A percentile compares a stretch with the other conserved stretches of the same genome.
These are phyloP conservation scores for Onychostoma macrolepis DNA, from an alignment of 2,113 vertebrate genomes.

Conservation along the genomic window DNA sequence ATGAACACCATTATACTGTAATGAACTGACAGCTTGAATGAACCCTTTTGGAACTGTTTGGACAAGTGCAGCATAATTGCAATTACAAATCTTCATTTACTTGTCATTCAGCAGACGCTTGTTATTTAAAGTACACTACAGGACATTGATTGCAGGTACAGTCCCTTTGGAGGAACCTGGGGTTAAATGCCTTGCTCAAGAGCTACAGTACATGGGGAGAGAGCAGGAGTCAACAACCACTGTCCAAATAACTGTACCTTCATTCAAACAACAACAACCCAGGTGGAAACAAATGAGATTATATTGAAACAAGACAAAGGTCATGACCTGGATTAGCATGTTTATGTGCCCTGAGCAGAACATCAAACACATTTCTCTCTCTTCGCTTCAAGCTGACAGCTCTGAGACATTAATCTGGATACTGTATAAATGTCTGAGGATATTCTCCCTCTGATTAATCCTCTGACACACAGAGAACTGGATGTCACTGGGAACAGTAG, in stretches of 20 bases:
- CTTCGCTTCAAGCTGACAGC: background rate
- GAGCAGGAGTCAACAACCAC: background rate
- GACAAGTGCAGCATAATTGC: conserved; percentile 5
- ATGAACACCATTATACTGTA: background rate
- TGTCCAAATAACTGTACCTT: background rate
- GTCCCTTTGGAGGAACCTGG: background rate
- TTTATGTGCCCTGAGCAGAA: conserved; percentile 10
- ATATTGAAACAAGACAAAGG: background rate
- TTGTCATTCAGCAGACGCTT: background rate
- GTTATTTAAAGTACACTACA: conserved; percentile 25
- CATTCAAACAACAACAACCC: background rate
- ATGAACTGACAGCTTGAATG: conserved; percentile 26
- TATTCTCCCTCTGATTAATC: conserved; percentile 9
- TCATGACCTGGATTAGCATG: conserved; percentile 11
- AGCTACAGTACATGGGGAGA: background rate
- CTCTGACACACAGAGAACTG: background rate
- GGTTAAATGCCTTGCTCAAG: background rate
- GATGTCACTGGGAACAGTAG: conserved; percentile 2
- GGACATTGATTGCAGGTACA: background rate
- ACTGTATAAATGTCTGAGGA: conserved; percentile 11
- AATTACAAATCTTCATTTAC: conserved; percentile 24
- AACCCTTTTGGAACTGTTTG: conserved; percentile 10
- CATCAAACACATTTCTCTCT: background rate
- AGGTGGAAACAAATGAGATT: background rate
- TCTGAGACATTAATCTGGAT: conserved; percentile 17